A percentile compares a stretch with the other conserved stretches of the same genome.
These are phyloP conservation scores for Aspidoscelis tigris DNA, from an alignment of 2,113 vertebrate species.

Conservation along the genomic window DNA sequence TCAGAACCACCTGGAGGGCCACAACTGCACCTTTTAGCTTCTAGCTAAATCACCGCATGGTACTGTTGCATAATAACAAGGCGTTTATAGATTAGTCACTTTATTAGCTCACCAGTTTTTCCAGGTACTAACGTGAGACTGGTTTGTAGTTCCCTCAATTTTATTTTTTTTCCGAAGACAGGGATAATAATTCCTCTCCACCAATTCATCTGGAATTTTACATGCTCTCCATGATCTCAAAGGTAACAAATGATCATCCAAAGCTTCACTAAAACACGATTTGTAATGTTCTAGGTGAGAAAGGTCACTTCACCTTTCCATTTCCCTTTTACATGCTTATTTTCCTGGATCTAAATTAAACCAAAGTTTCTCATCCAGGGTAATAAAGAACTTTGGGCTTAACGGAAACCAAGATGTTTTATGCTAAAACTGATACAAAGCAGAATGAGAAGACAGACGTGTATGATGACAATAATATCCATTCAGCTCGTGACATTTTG, in stretches of 20 bases:
- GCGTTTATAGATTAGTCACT: too few relatives aligned
- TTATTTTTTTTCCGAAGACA: too few relatives aligned
- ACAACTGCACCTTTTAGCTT: too few relatives aligned
- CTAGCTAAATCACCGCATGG: too few relatives aligned
- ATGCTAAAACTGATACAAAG: neutral
- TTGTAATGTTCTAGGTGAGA: neutral
- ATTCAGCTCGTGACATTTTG: neutral
- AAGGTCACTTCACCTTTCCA: neutral
- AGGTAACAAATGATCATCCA: neutral
- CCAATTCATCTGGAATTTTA: too few relatives aligned
- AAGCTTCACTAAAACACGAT: neutral
- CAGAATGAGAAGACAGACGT: neutral
- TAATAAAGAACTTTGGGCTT: neutral
- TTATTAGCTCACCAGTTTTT: too few relatives aligned
- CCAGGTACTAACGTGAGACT: too few relatives aligned
- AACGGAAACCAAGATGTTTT: neutral
- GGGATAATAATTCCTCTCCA: too few relatives aligned
- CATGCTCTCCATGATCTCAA: too few relatives aligned
- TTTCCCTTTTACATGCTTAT: neutral
- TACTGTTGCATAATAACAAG: too few relatives aligned
- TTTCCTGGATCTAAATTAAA: neutral
- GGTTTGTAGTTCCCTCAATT: too few relatives aligned
- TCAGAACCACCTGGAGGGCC: too few relatives aligned
- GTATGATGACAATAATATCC: neutral
- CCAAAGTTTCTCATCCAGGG: neutral